A percentile compares a stretch with the other conserved stretches of the same genome.
Conservation (phyloP, 2,888 invertebrate species). For the Leucophora obtusa region DNA sequence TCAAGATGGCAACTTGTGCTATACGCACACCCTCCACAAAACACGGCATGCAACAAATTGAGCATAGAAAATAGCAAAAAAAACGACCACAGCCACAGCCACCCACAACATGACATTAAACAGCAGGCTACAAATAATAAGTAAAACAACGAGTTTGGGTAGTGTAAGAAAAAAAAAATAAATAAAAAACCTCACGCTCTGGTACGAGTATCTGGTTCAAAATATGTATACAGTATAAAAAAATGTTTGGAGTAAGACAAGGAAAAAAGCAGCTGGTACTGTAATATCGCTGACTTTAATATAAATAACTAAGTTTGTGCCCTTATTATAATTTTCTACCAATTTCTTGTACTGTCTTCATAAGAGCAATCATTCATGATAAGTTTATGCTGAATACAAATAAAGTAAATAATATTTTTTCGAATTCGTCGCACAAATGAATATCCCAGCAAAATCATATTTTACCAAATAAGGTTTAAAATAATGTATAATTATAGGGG, state of each 20-base stretch:
- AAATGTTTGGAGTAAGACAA: background rate
- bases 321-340: too few species aligned
- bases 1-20: background rate
- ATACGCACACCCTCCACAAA: conserved; percentile 33
- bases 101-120: conserved; percentile 44
- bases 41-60: conserved; percentile 41
- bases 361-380: too few species aligned
- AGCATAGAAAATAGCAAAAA: conserved; percentile 20
- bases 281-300: background rate
- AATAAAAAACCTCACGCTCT: background rate
- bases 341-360: too few species aligned
- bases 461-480: too few species aligned
- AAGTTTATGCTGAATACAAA: too few species aligned
- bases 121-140: conserved; percentile 12
- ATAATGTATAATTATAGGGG: too few species aligned
- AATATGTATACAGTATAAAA: background rate
- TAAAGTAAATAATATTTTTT: too few species aligned
- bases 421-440: too few species aligned
- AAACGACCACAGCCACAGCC: conserved; percentile 15
- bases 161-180: background rate
- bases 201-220: background rate
- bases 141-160: background rate
- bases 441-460: too few species aligned
- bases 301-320: too few species aligned
- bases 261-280: background rate